A percentile compares a stretch with the other conserved stretches of the same genome.
phyloP scores from a whole-genome alignment of 2,888 invertebrate species.

The Nasonovia ribisnigri region DNA sequence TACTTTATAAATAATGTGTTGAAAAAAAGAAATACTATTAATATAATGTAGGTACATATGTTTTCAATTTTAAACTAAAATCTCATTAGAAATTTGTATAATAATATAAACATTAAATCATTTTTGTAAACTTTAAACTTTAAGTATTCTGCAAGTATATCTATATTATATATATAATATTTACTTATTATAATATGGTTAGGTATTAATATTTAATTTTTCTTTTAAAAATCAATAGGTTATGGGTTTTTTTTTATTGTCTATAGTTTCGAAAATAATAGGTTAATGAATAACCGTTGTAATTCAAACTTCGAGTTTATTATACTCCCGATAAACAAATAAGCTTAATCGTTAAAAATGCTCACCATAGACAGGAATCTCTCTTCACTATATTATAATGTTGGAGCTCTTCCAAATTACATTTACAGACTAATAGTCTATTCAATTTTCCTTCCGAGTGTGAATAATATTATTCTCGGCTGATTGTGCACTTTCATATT shows the following conservation, averaged over 20 bases:
- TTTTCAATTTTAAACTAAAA: neutral
- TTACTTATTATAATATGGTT: neutral
- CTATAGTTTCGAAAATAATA: neutral
- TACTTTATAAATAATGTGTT: neutral
- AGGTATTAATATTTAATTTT: neutral
- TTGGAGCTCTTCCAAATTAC: slow-evolving; percentile 3
- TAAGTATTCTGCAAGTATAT: neutral
- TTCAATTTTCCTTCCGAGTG: neutral
- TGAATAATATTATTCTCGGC: neutral
- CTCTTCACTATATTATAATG: neutral
- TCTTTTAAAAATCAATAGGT: neutral
- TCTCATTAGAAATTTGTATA: neutral
- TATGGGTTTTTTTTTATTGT: neutral
- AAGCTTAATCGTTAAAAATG: neutral
- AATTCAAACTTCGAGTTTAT: neutral
- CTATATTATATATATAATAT: neutral
- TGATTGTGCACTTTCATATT: slow-evolving; percentile 13
- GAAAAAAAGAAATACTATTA: neutral
- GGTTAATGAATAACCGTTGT: neutral
- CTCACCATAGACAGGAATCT: neutral
- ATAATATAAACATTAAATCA: neutral
- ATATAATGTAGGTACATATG: neutral
- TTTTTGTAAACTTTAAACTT: neutral
- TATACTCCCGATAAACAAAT: neutral
- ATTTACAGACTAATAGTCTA: neutral